A percentile compares a stretch with the other conserved stretches of the same genome.
These are phyloP conservation scores for Noctua fimbriata DNA, from an alignment of 2,888 invertebrate genomes.

Conservation along the genomic window DNA sequence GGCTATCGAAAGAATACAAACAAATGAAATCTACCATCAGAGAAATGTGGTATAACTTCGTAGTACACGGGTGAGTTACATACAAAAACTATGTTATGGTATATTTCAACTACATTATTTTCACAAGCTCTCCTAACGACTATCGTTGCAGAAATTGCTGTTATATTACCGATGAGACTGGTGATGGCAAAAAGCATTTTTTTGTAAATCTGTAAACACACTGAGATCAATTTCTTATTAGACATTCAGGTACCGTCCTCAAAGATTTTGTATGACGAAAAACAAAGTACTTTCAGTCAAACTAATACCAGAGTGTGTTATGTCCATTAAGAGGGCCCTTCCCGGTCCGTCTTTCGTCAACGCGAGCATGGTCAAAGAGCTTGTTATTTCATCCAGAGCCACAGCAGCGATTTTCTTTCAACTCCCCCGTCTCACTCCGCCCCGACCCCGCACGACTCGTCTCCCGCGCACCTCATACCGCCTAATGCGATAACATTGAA, in stretches of 20 bases:
- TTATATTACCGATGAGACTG: background rate
- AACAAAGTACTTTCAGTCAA: background rate
- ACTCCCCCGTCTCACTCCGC: too few relatives aligned
- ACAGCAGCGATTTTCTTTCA: too few relatives aligned
- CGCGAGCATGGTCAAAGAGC: too few relatives aligned
- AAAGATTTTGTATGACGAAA: background rate
- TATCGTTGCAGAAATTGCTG: background rate
- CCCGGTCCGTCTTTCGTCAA: too few relatives aligned
- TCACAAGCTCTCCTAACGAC: background rate
- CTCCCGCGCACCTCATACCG: too few relatives aligned
- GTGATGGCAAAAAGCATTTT: background rate
- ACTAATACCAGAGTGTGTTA: background rate
- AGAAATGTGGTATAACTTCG: constrained; percentile 69
- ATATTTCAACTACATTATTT: background rate
- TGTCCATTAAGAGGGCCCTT: too few relatives aligned
- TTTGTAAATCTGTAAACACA: background rate
- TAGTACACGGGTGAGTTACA: constrained; percentile 68
- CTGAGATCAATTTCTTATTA: background rate
- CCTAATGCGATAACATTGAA: too few relatives aligned
- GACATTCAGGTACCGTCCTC: background rate
- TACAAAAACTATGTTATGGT: background rate
- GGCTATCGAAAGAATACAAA: constrained; percentile 57
- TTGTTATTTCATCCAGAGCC: too few relatives aligned
- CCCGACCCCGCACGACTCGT: too few relatives aligned
- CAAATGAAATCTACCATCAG: constrained; percentile 62